Conservation (phyloP, 35 echinoderm and acorn worm genomes). For the Holothuria glaberrima region DNA sequence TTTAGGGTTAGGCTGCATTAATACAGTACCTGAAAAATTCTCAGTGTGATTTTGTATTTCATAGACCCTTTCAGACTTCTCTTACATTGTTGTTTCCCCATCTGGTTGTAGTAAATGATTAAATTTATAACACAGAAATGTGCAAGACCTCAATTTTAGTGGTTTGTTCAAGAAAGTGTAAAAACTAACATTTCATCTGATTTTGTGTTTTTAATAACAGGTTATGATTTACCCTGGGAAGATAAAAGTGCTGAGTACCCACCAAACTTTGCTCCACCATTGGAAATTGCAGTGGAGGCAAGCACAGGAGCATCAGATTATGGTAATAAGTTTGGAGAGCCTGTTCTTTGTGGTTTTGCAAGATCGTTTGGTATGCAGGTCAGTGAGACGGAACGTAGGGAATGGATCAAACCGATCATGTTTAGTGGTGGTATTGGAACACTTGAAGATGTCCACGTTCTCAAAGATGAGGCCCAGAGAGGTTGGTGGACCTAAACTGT, state of each 20-base stretch:
- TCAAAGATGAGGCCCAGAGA: constrained; percentile 71
- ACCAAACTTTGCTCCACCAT: constrained; percentile 76
- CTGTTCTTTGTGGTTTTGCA: constrained; percentile 91
- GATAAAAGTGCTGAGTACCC: constrained; percentile 76
- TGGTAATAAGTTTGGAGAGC: constrained; percentile 98
- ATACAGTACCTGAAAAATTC: too few relatives aligned
- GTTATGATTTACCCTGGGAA: constrained; percentile 93
- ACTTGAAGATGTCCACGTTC: constrained; percentile 79
- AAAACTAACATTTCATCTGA: background rate
- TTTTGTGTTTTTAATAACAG: constrained; percentile 42
- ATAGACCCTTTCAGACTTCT: too few relatives aligned
- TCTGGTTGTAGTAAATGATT: too few relatives aligned
- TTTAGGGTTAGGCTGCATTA: too few relatives aligned
- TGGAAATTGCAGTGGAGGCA: constrained; percentile 88
- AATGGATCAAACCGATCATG: constrained; percentile 99
- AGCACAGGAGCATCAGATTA: constrained; percentile 98
- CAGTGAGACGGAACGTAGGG: constrained; percentile 77
- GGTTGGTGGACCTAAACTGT: constrained; percentile 36
- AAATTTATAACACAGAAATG: too few relatives aligned
- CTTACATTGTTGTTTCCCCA: too few relatives aligned
- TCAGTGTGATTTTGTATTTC: too few relatives aligned
- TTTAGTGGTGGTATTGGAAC: constrained; percentile 96
- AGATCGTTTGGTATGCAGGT: constrained; percentile 96
- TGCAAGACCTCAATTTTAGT: too few relatives aligned
- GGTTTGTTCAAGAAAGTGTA: too few relatives aligned